Conservation (phyloP, 2,797 vertebrate genomes). For the Halcyon chelicuti region DNA sequence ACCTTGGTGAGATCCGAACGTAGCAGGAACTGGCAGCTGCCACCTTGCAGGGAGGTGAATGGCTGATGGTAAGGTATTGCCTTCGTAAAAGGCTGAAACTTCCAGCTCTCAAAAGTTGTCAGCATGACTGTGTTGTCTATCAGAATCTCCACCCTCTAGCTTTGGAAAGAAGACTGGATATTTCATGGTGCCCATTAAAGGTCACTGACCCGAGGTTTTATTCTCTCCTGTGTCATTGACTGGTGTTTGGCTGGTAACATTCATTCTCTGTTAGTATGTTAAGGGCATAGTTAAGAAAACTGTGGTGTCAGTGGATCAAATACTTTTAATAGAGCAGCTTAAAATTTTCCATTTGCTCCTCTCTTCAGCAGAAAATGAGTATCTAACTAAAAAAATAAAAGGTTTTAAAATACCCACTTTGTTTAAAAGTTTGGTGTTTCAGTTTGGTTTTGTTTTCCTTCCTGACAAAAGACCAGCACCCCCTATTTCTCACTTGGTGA, state of each 20-base stretch:
- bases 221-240: constrained; percentile 5
- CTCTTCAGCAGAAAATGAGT: background rate
- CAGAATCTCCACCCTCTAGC: background rate
- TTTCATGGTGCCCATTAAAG: background rate
- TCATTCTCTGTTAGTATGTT: background rate
- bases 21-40: background rate
- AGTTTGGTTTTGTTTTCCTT: background rate
- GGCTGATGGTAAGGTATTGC: background rate
- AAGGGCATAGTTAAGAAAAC: background rate
- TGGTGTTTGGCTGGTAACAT: background rate
- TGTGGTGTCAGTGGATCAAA: background rate
- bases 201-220: constrained; percentile 43
- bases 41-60: background rate
- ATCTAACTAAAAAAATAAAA: background rate
- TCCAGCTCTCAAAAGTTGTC: background rate
- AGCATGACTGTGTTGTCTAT: background rate
- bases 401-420: background rate
- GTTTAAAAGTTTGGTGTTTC: background rate
- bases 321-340: background rate
- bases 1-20: background rate
- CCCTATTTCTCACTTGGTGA: background rate
- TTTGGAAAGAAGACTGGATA: constrained; percentile 19
- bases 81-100: background rate
- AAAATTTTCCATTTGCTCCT: constrained; percentile 1
- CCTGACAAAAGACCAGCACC: background rate